phyloP scores from a whole-genome alignment of 92 coral and sea anemone genomes.

The Bergia sp. region DNA sequence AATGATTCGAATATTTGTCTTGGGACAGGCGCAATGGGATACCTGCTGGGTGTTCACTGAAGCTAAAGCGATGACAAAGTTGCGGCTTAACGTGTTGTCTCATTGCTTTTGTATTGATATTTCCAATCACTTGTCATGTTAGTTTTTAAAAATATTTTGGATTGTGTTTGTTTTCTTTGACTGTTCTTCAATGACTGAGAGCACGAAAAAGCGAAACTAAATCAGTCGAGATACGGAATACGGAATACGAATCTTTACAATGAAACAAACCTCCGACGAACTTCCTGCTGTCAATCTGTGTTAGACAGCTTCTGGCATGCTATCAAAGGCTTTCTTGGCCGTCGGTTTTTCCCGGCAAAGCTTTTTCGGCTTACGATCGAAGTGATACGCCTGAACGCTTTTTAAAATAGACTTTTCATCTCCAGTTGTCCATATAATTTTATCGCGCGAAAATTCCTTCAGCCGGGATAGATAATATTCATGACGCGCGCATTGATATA shows the following conservation, averaged over 20 bases:
- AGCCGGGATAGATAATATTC: too few species aligned
- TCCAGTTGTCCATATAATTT: too few species aligned
- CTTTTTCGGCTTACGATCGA: not conserved
- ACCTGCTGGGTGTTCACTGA: not conserved
- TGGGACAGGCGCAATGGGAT: conserved; percentile 19
- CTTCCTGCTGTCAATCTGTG: not conserved
- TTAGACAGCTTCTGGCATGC: not conserved
- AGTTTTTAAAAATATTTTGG: too few species aligned
- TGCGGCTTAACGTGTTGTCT: not conserved
- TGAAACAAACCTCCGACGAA: not conserved
- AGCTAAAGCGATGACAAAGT: conserved; percentile 39
- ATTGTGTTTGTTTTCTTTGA: not conserved
- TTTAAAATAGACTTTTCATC: too few species aligned
- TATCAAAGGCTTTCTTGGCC: not conserved
- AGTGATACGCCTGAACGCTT: not conserved
- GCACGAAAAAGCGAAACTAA: not conserved
- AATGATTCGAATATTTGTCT: conserved; percentile 22
- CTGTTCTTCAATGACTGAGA: not conserved
- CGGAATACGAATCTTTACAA: not conserved
- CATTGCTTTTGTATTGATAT: conserved; percentile 8
- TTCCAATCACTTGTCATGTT: conserved; percentile 1
- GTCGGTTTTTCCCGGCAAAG: not conserved
- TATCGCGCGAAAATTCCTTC: too few species aligned
- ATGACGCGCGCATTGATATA: not conserved
- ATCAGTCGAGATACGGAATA: too few species aligned